These are phyloP conservation scores for Ceratosolen fusciceps DNA, from an alignment of 1,140 invertebrate genomes.

Conservation along the genomic window DNA sequence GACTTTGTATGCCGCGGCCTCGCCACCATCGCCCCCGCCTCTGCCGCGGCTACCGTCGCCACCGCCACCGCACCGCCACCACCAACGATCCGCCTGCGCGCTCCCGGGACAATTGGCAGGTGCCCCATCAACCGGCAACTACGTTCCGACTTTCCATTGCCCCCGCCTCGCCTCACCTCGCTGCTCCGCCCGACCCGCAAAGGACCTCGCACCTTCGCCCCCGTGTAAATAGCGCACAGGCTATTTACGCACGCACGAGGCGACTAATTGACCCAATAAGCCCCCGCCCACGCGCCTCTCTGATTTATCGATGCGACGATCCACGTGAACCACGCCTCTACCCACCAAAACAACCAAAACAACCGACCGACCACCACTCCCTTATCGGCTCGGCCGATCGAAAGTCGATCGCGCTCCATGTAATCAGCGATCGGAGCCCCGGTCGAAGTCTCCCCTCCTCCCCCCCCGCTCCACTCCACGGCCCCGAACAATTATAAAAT, in stretches of 20 bases:
- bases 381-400: not conserved
- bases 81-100: constrained; percentile 6
- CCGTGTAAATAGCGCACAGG: not conserved
- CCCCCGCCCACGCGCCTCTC: not conserved
- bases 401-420: not conserved
- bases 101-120: constrained; percentile 39
- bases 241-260: not conserved
- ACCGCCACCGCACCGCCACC: not conserved
- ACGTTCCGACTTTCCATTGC: constrained; percentile 27
- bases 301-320: not conserved
- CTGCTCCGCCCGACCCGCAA: too few relatives aligned
- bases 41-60: not conserved
- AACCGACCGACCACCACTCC: too few relatives aligned
- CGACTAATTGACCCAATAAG: not conserved
- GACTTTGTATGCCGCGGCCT: constrained; percentile 2
- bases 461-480: too few relatives aligned
- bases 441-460: too few relatives aligned
- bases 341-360: too few relatives aligned
- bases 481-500: not conserved
- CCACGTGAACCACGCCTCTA: too few relatives aligned
- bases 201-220: not conserved
- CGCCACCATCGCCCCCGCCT: not conserved
- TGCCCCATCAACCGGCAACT: constrained; percentile 28
- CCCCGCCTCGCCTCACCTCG: too few relatives aligned
- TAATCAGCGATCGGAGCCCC: too few relatives aligned